Evolutionary conservation across 53 echinoderm and acorn worm species (phyloP).

Genomic region (Stichopus horrens): DNA sequence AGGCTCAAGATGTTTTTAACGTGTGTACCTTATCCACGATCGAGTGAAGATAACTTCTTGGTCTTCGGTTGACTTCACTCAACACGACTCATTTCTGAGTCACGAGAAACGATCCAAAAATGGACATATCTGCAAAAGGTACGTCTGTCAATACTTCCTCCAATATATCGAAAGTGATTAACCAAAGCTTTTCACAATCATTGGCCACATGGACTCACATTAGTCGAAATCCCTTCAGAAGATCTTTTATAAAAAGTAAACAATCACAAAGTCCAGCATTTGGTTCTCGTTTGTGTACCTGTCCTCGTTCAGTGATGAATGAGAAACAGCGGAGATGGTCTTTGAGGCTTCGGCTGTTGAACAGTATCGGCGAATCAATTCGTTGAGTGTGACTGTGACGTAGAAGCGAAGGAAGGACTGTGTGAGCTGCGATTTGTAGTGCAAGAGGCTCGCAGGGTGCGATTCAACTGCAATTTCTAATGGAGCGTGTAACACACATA

Average conservation of each 20-base stretch:
- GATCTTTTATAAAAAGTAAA: not conserved
- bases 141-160: not conserved
- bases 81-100: constrained; percentile 1
- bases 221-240: not conserved
- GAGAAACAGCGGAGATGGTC: not conserved
- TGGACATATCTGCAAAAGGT: not conserved
- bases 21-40: constrained; percentile 11
- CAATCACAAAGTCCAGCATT: too few relatives aligned
- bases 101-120: not conserved
- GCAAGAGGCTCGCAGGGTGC: too few relatives aligned
- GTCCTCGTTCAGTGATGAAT: not conserved
- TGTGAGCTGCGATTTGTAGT: too few relatives aligned
- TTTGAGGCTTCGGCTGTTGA: not conserved
- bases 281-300: too few relatives aligned
- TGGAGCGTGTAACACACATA: too few relatives aligned
- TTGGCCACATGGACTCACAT: not conserved
- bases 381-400: not conserved
- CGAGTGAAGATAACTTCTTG: not conserved
- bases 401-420: too few relatives aligned
- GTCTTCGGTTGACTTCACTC: not conserved
- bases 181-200: not conserved
- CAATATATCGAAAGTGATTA: not conserved
- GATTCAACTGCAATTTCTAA: too few relatives aligned
- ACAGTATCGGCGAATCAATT: not conserved
- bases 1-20: not conserved